Percentiles rank a stretch among this genome's conserved stretches.
Conservation (phyloP, 2,888 invertebrate species). For the Cerastoderma edule region DNA sequence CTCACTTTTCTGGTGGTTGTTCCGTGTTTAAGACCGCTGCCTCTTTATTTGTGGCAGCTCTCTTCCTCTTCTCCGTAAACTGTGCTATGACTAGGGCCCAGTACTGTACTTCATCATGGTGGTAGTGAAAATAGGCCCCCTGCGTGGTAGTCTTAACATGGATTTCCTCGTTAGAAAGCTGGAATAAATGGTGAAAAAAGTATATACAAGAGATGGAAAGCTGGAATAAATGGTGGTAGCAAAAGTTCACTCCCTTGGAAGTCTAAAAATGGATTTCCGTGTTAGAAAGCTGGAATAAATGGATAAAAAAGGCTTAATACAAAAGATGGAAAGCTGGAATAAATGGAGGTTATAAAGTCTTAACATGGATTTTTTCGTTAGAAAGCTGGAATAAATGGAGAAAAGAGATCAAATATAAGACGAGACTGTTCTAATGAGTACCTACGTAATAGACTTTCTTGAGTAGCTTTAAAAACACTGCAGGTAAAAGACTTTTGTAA, state of each 20-base stretch:
- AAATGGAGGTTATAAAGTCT: too few relatives aligned
- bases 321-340: too few relatives aligned
- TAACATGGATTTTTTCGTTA: slow-evolving; percentile 59
- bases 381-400: slow-evolving; percentile 54
- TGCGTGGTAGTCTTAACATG: slow-evolving; percentile 58
- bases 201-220: too few relatives aligned
- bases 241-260: too few relatives aligned
- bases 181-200: slow-evolving; percentile 8
- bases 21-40: slow-evolving; percentile 18
- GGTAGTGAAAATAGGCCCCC: slow-evolving; percentile 77
- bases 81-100: slow-evolving; percentile 74
- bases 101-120: slow-evolving; percentile 81
- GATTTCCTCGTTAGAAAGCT: slow-evolving; percentile 65
- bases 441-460: too few relatives aligned
- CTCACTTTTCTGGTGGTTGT: background rate
- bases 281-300: slow-evolving; percentile 55
- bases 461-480: too few relatives aligned
- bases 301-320: too few relatives aligned
- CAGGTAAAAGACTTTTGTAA: too few relatives aligned
- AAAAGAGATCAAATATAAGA: too few relatives aligned
- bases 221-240: too few relatives aligned
- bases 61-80: slow-evolving; percentile 39
- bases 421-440: too few relatives aligned
- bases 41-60: slow-evolving; percentile 33
- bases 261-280: slow-evolving; percentile 62